These are phyloP conservation scores for Helicoverpa assulta DNA, from an alignment of 2,888 invertebrate genomes.

Conservation along the genomic window DNA sequence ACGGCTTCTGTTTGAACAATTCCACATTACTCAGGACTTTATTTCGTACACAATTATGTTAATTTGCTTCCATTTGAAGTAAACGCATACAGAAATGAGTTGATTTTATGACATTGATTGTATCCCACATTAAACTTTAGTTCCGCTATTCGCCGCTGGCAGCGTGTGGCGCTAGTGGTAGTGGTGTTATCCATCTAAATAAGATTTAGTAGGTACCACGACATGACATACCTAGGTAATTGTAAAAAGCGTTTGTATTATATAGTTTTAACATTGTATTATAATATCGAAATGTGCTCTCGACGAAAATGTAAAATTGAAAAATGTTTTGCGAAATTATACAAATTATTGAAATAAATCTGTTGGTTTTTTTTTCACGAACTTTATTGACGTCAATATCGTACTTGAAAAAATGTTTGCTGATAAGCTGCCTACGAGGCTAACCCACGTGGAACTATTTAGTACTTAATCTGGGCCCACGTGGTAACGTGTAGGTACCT, in stretches of 20 bases:
- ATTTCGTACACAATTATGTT: background rate
- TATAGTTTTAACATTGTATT: slow-evolving; percentile 83
- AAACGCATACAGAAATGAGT: too few species aligned
- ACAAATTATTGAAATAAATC: slow-evolving; percentile 71
- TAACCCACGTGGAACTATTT: too few species aligned
- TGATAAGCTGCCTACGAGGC: too few species aligned
- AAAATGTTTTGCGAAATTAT: slow-evolving; percentile 79
- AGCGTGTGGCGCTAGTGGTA: slow-evolving; percentile 28
- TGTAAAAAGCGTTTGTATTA: slow-evolving; percentile 86
- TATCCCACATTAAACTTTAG: background rate
- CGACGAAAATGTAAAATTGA: slow-evolving; percentile 77
- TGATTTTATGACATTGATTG: too few species aligned
- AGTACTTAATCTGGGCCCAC: too few species aligned
- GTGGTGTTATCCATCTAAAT: slow-evolving; percentile 41
- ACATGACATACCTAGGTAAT: slow-evolving; percentile 78
- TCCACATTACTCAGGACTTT: too few species aligned
- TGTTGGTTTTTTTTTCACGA: background rate
- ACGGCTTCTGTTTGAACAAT: too few species aligned
- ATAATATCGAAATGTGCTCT: slow-evolving; percentile 77
- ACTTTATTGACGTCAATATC: too few species aligned
- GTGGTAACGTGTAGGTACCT: too few species aligned
- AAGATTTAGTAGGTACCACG: slow-evolving; percentile 71
- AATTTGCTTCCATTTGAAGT: background rate
- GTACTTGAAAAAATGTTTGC: too few species aligned
- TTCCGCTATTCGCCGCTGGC: slow-evolving; percentile 29